Conservation (phyloP, 2,888 invertebrate species). For the Heliconius erato region DNA sequence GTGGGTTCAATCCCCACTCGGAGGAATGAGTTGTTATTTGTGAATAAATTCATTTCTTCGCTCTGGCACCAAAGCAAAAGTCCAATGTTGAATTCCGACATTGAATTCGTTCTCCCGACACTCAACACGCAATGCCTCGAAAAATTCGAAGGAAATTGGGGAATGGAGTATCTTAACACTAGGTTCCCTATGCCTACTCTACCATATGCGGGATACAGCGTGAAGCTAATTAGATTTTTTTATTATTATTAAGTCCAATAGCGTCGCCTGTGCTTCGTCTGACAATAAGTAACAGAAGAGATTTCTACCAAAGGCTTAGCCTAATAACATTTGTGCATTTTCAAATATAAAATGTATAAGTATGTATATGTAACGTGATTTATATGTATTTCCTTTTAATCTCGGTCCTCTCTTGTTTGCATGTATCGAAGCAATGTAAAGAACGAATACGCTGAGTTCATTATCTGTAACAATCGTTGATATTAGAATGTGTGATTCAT, state of each 20-base stretch:
- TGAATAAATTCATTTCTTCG: too few species aligned
- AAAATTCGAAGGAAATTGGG: too few species aligned
- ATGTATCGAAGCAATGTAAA: slow-evolving; percentile 72
- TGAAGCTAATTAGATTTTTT: not conserved
- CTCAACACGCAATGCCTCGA: too few species aligned
- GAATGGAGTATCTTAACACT: not conserved
- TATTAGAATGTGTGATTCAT: slow-evolving; percentile 1
- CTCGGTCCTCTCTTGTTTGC: slow-evolving; percentile 61
- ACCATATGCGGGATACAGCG: not conserved
- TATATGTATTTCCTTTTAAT: not conserved
- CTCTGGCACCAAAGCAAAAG: too few species aligned
- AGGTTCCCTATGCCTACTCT: not conserved
- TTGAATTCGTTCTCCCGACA: too few species aligned
- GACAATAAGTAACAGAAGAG: too few species aligned
- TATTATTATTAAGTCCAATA: too few species aligned
- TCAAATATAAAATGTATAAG: not conserved
- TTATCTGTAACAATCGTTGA: slow-evolving; percentile 66
- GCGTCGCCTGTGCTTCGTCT: not conserved
- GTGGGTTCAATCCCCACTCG: too few species aligned
- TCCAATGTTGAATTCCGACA: too few species aligned
- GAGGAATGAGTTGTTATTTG: too few species aligned
- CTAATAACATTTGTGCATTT: not conserved
- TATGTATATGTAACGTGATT: not conserved
- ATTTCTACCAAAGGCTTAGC: not conserved
- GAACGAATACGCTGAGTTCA: slow-evolving; percentile 75